phyloP scores from a whole-genome alignment of 1,140 invertebrate genomes.

The Aphelinus atriplicis region DNA sequence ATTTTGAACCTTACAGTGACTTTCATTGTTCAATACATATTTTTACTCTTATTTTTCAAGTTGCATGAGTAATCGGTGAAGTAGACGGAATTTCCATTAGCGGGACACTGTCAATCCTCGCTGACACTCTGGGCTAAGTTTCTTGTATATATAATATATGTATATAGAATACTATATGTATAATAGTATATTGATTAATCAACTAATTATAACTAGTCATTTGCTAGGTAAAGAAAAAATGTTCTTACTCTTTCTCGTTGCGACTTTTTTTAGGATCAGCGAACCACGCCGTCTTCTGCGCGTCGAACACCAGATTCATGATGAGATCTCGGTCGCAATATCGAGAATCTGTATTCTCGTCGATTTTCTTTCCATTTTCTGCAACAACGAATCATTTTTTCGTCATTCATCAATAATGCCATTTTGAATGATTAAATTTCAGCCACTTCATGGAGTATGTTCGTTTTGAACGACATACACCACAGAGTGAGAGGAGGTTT shows the following conservation, averaged over 20 bases:
- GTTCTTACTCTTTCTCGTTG: conserved; percentile 76
- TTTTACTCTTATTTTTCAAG: conserved; percentile 39
- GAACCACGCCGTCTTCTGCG: conserved; percentile 86
- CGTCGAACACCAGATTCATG: conserved; percentile 86
- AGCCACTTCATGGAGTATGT: not conserved
- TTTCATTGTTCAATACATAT: no score
- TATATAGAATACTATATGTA: not conserved
- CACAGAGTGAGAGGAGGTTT: not conserved
- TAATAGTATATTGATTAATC: not conserved
- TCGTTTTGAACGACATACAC: not conserved
- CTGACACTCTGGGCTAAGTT: conserved; percentile 37
- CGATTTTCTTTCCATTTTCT: conserved; percentile 68
- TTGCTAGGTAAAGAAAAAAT: conserved; percentile 17
- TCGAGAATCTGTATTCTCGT: conserved; percentile 68
- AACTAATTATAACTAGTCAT: not conserved
- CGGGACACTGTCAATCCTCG: conserved; percentile 36
- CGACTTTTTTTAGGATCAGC: conserved; percentile 75
- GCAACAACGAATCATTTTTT: conserved; percentile 3
- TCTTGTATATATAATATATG: conserved; percentile 2
- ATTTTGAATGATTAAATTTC: not conserved
- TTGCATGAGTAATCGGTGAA: conserved; percentile 29
- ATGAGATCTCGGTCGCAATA: conserved; percentile 85
- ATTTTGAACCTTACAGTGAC: no score
- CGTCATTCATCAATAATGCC: not conserved
- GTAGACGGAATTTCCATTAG: conserved; percentile 21